Evolutionary conservation across 2,888 invertebrate genomes (phyloP).

Genomic region (Beris morrisii): DNA sequence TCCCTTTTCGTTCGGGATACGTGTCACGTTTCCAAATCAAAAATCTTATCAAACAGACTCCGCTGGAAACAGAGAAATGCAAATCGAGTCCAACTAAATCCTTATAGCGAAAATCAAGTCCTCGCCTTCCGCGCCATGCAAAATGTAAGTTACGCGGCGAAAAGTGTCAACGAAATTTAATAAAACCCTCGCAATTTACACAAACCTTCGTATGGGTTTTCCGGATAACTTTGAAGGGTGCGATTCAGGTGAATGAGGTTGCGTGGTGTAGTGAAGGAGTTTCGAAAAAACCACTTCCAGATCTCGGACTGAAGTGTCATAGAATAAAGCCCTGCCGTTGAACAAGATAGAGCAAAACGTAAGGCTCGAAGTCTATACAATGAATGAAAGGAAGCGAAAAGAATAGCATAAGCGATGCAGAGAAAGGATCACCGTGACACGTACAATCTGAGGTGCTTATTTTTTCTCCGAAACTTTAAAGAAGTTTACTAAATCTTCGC

Average conservation of each 20-base stretch:
- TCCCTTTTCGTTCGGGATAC: background rate
- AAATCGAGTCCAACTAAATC: slow-evolving; percentile 35
- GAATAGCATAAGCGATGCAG: slow-evolving; percentile 10
- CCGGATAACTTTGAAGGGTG: no score
- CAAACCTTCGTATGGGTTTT: slow-evolving; percentile 33
- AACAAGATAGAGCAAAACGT: no score
- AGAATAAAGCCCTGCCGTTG: background rate
- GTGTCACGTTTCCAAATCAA: slow-evolving; percentile 37
- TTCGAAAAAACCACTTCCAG: background rate
- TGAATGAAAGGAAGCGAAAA: no score
- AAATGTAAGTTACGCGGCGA: slow-evolving; percentile 35
- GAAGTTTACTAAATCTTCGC: slow-evolving; percentile 36
- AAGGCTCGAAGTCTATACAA: no score
- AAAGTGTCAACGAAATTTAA: slow-evolving; percentile 39
- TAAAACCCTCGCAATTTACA: slow-evolving; percentile 36
- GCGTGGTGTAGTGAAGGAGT: background rate
- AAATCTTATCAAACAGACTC: slow-evolving; percentile 35
- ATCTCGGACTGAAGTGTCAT: background rate
- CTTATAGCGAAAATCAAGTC: background rate
- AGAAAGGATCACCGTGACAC: slow-evolving; percentile 27
- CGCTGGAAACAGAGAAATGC: slow-evolving; percentile 35
- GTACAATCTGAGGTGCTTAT: slow-evolving; percentile 38
- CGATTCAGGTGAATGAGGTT: background rate
- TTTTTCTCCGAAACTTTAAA: slow-evolving; percentile 33
- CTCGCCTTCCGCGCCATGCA: background rate